Conservation (phyloP, 2,797 vertebrate genomes). For the Acipenser transmontanus region DNA sequence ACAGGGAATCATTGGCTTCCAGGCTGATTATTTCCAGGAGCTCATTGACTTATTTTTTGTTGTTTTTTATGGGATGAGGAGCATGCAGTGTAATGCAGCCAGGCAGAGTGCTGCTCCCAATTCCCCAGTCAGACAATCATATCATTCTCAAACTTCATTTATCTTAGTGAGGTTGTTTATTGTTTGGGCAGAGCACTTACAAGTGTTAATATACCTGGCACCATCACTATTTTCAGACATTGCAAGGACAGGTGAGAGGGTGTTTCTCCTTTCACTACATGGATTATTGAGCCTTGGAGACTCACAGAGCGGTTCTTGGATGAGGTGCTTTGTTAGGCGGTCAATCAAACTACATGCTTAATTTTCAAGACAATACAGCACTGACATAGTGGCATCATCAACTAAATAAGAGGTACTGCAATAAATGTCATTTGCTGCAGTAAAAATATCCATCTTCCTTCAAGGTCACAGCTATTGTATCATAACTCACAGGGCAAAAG, state of each 20-base stretch:
- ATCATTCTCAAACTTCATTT: constrained; percentile 33
- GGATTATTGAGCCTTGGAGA: constrained; percentile 13
- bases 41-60: constrained; percentile 19
- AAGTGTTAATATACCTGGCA: constrained; percentile 26
- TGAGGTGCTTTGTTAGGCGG: constrained; percentile 26
- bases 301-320: constrained; percentile 27
- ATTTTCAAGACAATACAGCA: constrained; percentile 30
- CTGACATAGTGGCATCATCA: constrained; percentile 24
- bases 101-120: constrained; percentile 25
- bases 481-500: constrained; percentile 21
- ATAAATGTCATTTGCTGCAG: constrained; percentile 28
- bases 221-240: no score
- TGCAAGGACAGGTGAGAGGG: no score
- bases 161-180: constrained; percentile 27
- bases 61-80: constrained; percentile 23
- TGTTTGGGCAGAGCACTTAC: constrained; percentile 29
- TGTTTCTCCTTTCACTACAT: constrained; percentile 18
- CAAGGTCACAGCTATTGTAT: constrained; percentile 23
- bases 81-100: constrained; percentile 18
- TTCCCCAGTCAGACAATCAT: constrained; percentile 27
- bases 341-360: constrained; percentile 20
- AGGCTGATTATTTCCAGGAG: constrained; percentile 40
- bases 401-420: constrained; percentile 23
- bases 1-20: constrained; percentile 37
- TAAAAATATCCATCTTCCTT: constrained; percentile 18